Percentiles rank a stretch among this genome's conserved stretches.
Evolutionary conservation across 2,113 vertebrate species (phyloP).

Genomic region (Brachypteracias leptosomus): DNA sequence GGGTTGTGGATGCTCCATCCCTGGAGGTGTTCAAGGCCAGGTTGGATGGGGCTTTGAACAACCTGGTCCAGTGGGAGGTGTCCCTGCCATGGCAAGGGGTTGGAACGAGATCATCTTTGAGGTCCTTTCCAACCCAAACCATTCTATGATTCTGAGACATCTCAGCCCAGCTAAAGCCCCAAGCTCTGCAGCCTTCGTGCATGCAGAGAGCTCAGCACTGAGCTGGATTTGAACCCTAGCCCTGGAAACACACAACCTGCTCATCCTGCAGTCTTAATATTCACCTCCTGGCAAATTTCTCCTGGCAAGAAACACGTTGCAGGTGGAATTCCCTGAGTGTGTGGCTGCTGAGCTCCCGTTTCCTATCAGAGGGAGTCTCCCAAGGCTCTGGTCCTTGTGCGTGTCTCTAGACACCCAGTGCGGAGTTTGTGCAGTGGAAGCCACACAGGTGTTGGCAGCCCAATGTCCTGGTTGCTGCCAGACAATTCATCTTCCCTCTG

Average conservation of each 20-base stretch:
- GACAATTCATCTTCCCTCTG: background rate
- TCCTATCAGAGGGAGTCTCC: background rate
- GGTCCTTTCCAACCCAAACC: too few relatives aligned
- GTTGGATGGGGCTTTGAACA: too few relatives aligned
- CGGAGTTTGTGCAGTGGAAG: background rate
- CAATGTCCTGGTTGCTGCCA: background rate
- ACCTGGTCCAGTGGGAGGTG: too few relatives aligned
- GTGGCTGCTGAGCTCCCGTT: background rate
- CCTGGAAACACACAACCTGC: background rate
- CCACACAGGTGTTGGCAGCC: background rate
- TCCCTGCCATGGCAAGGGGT: too few relatives aligned
- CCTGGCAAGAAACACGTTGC: background rate
- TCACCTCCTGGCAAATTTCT: background rate
- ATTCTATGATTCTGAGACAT: background rate
- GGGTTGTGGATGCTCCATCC: too few relatives aligned
- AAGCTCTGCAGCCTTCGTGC: rapidly evolving
- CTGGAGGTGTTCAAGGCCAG: too few relatives aligned
- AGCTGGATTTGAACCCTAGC: background rate
- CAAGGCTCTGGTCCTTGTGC: background rate
- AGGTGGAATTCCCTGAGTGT: background rate
- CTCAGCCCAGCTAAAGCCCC: background rate
- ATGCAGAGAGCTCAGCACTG: background rate
- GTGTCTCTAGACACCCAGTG: too few relatives aligned
- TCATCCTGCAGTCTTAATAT: background rate
- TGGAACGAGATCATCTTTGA: too few relatives aligned